Base-by-base conservation (phyloP, 2,888 invertebrate genomes). In the Eupithecia abbreviata region DNA sequence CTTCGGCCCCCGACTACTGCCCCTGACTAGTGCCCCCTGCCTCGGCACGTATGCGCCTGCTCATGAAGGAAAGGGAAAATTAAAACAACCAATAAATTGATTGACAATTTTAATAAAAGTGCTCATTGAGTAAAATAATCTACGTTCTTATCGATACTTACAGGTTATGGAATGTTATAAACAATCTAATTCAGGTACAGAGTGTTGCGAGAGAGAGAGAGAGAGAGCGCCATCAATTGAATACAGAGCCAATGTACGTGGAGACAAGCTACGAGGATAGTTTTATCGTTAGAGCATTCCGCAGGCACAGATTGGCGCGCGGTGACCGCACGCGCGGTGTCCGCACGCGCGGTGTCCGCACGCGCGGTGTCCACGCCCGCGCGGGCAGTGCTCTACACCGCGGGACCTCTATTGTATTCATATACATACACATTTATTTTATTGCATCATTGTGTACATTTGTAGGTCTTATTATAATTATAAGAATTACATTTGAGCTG, bases 81-180 rank as follows among this genome's bases (percentile, higher is more conserved):
- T 58, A 18, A 10, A 67, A 71, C 58, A 2, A 43, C 15, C 4
- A 42, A 18, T 65, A 43, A 18, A 73, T 84, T 84, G 49, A 88
- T 85, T 83, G 84, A 84, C 82, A 84, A 84, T 71, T 87, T 87
- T 86, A 85, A 90, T 90, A 88, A 89, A 90, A 91, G 91, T 93
- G 91, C 92, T 71, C 65, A 77, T 92, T 83, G 90, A 90, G 89
- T 92, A 90, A 90, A 92, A 66, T 65, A 5, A 62, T 43, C 45
- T 62, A 62, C 41, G 15, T 42, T 7, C 49, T 47, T 18, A 70
- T 70, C 9, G 42, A 49, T 47, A 72, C 7, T 15, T 67, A 65
- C 41, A 4, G 30, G 45, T 45, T 2, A 18, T 12, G 68, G 45
- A 45, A 68, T 68, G 45, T 68, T 58, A 18, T 2, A 58, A 58